Evolutionary conservation across 2,888 invertebrate species (phyloP), one percentile per base, ranked within the genome.

Genomic region (Dasysyrphus albostriatus): DNA sequence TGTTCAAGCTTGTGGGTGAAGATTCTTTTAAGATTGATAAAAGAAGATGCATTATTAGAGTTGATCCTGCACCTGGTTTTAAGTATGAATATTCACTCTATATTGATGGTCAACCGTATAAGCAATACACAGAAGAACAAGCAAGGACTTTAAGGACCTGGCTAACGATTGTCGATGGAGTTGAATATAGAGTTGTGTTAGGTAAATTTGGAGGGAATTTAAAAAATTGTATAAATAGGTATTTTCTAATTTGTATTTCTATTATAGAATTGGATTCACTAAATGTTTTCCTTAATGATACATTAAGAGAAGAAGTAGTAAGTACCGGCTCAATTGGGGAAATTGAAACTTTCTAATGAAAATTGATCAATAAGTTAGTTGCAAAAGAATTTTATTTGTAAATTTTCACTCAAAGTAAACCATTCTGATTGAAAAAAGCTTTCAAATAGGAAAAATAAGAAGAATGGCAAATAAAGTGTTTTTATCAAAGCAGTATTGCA

Each of bases 1-100:
- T 98, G 97, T 98, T 98, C 91, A 96, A 97, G 90, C 92, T 98
- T 59, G 98, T 98, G 0, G 98, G 98, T 1, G 95, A 95, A 89
- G 98, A 98, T 92, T 93, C 94, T 9, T 97, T 98, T 91, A 93
- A 93, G 54, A 94, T 97, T 54, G 96, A 96, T 2, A 93, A 93
- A 51, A 79, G 90, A 3, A 91, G 92, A 9, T 93, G 93, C 80
- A 92, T 93, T 47, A 91, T 93, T 72, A 90, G 93, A n/a, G 93
- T 95, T 0, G 94, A 95, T 92, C 95, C 95, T 0, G 93, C 94
- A 82, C 94, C 95, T n/a, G 94, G 94, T 9, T 96, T 98, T 90
- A 95, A 95, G 44, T 98, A 98, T 92, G 95, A 95, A 88, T 98
- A 98, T 91, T 95, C 95, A 0, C 93, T 98, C 8, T 95, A 95